These are phyloP conservation scores for Sphinx pinastri DNA, from an alignment of 2,888 invertebrate species.

Conservation along the genomic window DNA sequence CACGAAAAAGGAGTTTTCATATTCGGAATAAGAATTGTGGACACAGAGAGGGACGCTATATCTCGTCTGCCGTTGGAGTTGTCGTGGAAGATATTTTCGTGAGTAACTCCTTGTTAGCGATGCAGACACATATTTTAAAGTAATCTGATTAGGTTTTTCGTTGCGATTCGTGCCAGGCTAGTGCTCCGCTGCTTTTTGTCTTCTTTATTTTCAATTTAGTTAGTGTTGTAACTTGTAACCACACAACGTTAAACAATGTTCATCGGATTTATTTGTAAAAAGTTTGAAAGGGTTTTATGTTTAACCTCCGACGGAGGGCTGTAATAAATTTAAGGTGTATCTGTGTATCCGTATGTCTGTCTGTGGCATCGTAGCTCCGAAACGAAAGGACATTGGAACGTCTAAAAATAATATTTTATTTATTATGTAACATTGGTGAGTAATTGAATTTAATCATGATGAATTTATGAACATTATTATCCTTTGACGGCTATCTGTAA, in stretches of 20 bases:
- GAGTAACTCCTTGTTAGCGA: conserved; percentile 50
- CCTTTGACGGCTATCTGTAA: too few relatives aligned
- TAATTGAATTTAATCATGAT: too few relatives aligned
- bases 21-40: conserved; percentile 65
- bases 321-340: too few relatives aligned
- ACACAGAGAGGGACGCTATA: conserved; percentile 59
- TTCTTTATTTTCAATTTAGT: background rate
- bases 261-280: too few relatives aligned
- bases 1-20: conserved; percentile 63
- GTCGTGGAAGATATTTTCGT: conserved; percentile 77
- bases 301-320: too few relatives aligned
- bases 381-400: too few relatives aligned
- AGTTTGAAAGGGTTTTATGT: too few relatives aligned
- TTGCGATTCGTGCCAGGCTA: conserved; percentile 26
- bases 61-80: conserved; percentile 71
- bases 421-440: too few relatives aligned
- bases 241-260: background rate
- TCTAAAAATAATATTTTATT: too few relatives aligned
- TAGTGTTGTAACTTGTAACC: background rate
- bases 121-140: conserved; percentile 41
- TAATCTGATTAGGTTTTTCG: conserved; percentile 38
- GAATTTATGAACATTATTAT: too few relatives aligned
- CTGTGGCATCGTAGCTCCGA: too few relatives aligned
- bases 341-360: too few relatives aligned
- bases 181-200: conserved; percentile 28